Base-by-base conservation (phyloP, 2,113 vertebrate species). In the Melierax canorus region DNA sequence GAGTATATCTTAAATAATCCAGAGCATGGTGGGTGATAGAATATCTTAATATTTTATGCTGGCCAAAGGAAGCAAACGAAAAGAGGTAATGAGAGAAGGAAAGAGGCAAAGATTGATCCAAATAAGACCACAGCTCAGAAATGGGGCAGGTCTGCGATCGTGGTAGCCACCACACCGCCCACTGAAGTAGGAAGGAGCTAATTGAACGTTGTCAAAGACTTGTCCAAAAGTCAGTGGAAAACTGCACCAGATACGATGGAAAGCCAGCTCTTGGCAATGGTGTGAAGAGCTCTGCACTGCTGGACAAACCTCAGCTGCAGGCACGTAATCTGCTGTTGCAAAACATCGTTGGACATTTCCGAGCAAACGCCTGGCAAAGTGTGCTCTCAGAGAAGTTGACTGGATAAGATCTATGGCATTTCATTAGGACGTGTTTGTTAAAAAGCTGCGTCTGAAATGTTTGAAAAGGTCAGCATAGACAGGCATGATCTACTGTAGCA, bases 371-470 rank as follows among this genome's bases (percentile, higher is more conserved):
- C 68, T 91, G 59, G 86, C 48, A 86, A 89, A 46, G 1, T 11
- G 46, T 0, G 1, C 8, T 38, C 76, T 55, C 29, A 10, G 43
- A 67, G 56, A 74, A 36, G 60, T 16, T 63, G 84, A 58, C 51
- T 51, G 66, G 73, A 34, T 94, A 87, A 95, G 69, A 39, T 68
- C 91, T 74, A 32, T 2, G 7, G 36, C 76, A 87, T 85, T 72
- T 89, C 72, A 74, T 91, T 64, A 64, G 34, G 56, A 77, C 38
- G 36, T 77, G 64, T 67, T 92, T 84, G 86, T 85, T 91, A 81
- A 96, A 92, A 95, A 75, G 60, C 73, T 96, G 79, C 14, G 43
- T 39, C 46, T 84, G 94, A 92, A 91, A 96, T 89, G 76, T 87
- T 97, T 96, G 94, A 75, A 91, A 94, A 89, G 56, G 30, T 81